phyloP scores from a whole-genome alignment of 2,797 vertebrate genomes.

The Ctenopoma multispine region DNA sequence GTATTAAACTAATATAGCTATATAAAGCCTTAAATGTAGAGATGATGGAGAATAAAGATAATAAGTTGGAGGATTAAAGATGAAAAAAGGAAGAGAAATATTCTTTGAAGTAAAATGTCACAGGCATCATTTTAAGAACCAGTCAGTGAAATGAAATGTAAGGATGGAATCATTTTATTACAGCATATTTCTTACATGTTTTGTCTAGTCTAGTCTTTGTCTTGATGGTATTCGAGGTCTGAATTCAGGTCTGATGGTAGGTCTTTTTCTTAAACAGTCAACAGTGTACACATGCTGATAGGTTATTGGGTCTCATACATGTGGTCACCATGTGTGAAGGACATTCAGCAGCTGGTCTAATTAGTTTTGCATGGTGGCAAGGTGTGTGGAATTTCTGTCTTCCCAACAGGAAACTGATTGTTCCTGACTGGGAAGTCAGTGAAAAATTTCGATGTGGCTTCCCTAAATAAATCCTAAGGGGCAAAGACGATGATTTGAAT shows the following conservation, averaged over 20 bases:
- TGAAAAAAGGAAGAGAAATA: neutral
- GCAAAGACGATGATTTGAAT: neutral
- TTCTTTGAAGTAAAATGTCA: neutral
- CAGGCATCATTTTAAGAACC: no score
- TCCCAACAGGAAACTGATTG: constrained; percentile 36
- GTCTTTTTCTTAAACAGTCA: neutral
- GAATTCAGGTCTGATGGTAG: no score
- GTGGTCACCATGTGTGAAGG: constrained; percentile 50
- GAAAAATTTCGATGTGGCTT: constrained; percentile 9
- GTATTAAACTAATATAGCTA: neutral
- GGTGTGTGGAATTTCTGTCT: neutral
- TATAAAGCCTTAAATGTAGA: neutral
- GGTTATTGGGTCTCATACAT: constrained; percentile 14
- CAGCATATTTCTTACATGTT: no score
- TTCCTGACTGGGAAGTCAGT: neutral
- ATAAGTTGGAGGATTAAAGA: neutral
- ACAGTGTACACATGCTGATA: neutral
- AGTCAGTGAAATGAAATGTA: no score
- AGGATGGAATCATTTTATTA: neutral
- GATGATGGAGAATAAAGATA: neutral
- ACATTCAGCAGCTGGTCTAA: constrained; percentile 11
- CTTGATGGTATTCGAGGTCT: no score
- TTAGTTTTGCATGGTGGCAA: neutral
- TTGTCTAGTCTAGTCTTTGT: neutral
- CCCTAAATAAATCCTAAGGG: neutral